Evolutionary conservation across 2,888 invertebrate genomes (phyloP).

Genomic region (Mongoloraphidia duomilia): DNA sequence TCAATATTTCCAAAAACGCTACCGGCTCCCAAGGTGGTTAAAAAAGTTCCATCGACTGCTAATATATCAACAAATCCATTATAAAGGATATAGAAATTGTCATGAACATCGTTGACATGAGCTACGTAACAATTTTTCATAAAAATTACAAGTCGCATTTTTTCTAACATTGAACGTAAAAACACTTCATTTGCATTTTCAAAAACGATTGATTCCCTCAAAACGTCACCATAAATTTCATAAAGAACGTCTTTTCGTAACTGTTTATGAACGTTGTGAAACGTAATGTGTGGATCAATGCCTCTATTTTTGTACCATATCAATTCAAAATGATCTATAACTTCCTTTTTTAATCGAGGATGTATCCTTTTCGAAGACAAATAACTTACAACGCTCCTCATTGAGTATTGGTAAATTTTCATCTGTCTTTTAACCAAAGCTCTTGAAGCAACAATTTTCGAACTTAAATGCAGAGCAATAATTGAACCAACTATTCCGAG

Average conservation of each 20-base stretch:
- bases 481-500: too few species aligned
- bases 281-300: slow-evolving; percentile 3
- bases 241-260: slow-evolving; percentile 10
- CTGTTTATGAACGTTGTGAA: slow-evolving; percentile 6
- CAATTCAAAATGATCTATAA: slow-evolving; percentile 8
- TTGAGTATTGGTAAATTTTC: background rate
- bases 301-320: slow-evolving; percentile 8
- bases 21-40: slow-evolving; percentile 10
- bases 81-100: slow-evolving; percentile 12
- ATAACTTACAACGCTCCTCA: background rate
- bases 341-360: slow-evolving; percentile 4
- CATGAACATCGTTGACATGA: slow-evolving; percentile 13
- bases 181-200: slow-evolving; percentile 3
- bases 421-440: too few species aligned
- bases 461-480: too few species aligned
- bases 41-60: slow-evolving; percentile 13
- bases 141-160: slow-evolving; percentile 8
- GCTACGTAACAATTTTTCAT: slow-evolving; percentile 12
- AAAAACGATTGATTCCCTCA: slow-evolving; percentile 7
- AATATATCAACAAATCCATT: slow-evolving; percentile 14
- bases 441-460: too few species aligned
- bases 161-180: slow-evolving; percentile 9
- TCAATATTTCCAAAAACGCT: slow-evolving; percentile 16
- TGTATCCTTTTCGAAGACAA: background rate
- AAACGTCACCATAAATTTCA: slow-evolving; percentile 8